A percentile compares a stretch with the other conserved stretches of the same genome.
These are phyloP conservation scores for Euleptes europaea DNA, from an alignment of 2,113 vertebrate species.

Conservation along the genomic window DNA sequence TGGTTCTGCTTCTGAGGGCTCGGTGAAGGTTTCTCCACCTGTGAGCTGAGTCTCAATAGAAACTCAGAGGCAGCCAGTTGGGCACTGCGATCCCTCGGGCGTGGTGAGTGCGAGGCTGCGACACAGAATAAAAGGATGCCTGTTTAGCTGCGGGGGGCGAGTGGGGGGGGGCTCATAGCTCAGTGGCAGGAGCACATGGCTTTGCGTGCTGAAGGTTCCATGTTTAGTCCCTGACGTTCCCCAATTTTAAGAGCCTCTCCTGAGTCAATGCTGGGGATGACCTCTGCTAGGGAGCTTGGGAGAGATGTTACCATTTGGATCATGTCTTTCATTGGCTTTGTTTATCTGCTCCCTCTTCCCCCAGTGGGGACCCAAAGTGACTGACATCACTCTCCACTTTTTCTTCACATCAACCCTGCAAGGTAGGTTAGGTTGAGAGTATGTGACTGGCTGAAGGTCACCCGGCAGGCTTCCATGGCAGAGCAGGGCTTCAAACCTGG, in stretches of 20 bases:
- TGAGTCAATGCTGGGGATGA: not conserved
- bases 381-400: too few species aligned
- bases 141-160: not conserved
- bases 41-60: not conserved
- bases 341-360: too few species aligned
- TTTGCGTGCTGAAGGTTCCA: too few species aligned
- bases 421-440: too few species aligned
- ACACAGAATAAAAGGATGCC: not conserved
- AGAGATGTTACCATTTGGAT: not conserved
- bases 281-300: not conserved
- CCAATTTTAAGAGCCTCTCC: not conserved
- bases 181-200: not conserved
- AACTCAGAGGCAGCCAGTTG: not conserved
- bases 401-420: too few species aligned
- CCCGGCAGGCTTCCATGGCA: too few species aligned
- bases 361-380: too few species aligned
- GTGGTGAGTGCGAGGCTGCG: not conserved
- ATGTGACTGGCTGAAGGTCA: too few species aligned
- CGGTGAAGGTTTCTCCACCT: not conserved
- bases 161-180: not conserved
- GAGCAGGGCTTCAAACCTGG: too few species aligned
- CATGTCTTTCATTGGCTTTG: too few species aligned
- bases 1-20: not conserved
- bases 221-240: too few species aligned
- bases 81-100: not conserved